These are phyloP conservation scores for Illadopsis cleaveri DNA, from an alignment of 2,113 vertebrate species.

Conservation along the genomic window DNA sequence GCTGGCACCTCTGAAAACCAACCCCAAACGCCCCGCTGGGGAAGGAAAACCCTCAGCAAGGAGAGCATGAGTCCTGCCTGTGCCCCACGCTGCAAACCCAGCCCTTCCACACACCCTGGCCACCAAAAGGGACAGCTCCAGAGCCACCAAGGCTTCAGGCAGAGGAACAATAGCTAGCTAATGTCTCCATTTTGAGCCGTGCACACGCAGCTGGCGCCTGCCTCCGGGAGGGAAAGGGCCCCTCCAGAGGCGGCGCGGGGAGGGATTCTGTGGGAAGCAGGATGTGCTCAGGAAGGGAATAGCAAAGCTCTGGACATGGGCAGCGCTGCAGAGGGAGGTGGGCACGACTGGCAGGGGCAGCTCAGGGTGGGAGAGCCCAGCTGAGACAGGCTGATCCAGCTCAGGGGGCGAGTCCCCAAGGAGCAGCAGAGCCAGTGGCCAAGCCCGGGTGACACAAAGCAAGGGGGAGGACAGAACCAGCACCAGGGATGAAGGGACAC, in stretches of 20 bases:
- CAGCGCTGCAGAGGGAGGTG: not conserved
- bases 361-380: not conserved
- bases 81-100: accelerated
- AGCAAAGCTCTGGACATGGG: not conserved
- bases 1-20: not conserved
- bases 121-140: not conserved
- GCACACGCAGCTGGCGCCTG: not conserved
- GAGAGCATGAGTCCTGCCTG: accelerated
- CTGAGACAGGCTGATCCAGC: accelerated
- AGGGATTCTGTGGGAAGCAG: not conserved
- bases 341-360: not conserved
- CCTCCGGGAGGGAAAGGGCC: not conserved
- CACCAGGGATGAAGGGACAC: accelerated
- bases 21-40: accelerated
- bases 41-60: accelerated
- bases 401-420: accelerated
- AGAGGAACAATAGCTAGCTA: not conserved
- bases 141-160: not conserved
- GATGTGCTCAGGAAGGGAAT: accelerated
- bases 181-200: not conserved
- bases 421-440: not conserved
- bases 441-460: not conserved
- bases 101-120: not conserved
- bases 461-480: not conserved
- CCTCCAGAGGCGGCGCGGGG: not conserved